Evolutionary conservation across 2,888 invertebrate species (phyloP), one percentile per base, ranked within the genome.

Genomic region (Scrobipalpa atriplicella): DNA sequence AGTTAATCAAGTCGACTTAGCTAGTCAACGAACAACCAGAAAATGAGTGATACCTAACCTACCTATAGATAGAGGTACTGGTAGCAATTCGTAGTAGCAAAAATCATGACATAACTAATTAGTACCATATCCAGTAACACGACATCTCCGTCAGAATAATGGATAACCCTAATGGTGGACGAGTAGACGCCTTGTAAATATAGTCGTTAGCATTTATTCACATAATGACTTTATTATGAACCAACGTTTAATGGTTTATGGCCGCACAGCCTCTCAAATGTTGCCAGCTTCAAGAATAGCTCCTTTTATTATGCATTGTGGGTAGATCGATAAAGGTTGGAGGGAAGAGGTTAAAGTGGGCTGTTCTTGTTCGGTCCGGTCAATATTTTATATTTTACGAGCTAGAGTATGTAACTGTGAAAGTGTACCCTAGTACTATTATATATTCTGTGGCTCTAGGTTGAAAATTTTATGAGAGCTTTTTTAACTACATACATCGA

Each of bases 171-270:
- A 88, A 90, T 89, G 86, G 81, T 73, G 75, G 79, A 70, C 77
- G 80, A 78, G 81, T 80, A 85, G 85, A 82, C 83, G 85, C 83
- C 84, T 83, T 82, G 86, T 88, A 86, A 90, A 86, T 86, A 86
- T 79, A 81, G 82, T 87, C 86, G 86, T 90, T 89, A 87, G 81
- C 85, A 80, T 89, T 89, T 85, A 87, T 84, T 80, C 84, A 77
- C 79, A 80, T 90, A 90, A 91, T 89, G 86, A 82, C 85, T 90
- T 87, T 89, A 90, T 90, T 90, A 89, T 82, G 83, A 82, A 75
- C 79, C 69, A 66, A 70, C 70, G 73, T 74, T 80, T 79, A 77
- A 79, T 77, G 73, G 73, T 74, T 72, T 69, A 72, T 69, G 66
- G 66, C 52, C 64, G 65, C 67, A 70, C 70, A 39, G 69, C 67